phyloP scores from a whole-genome alignment of 2,797 vertebrate genomes.

The Apogon talboti region DNA sequence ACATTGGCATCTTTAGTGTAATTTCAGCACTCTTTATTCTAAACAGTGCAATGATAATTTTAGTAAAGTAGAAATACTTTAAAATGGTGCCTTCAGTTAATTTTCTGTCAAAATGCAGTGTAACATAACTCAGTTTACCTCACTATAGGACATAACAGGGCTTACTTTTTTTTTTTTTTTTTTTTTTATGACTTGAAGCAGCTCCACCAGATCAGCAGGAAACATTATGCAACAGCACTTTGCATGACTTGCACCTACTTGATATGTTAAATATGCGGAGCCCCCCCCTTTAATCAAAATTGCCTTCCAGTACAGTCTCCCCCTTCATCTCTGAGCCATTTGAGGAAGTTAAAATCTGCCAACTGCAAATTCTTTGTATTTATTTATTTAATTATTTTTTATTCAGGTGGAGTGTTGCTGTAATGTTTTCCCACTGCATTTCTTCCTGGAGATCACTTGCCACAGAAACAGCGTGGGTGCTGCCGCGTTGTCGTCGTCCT shows the following conservation, averaged over 20 bases:
- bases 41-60: too few relatives aligned
- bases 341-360: constrained; percentile 36
- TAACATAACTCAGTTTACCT: too few relatives aligned
- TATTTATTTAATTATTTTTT: constrained; percentile 30
- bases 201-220: neutral
- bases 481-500: constrained; percentile 35
- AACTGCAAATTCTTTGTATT: constrained; percentile 12
- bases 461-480: constrained; percentile 50
- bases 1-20: too few relatives aligned
- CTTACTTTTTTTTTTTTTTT: too few relatives aligned
- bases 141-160: too few relatives aligned
- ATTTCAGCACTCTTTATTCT: too few relatives aligned
- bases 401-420: constrained; percentile 27
- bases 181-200: too few relatives aligned
- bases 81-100: too few relatives aligned
- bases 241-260: too few relatives aligned
- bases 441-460: constrained; percentile 45
- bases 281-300: constrained; percentile 23
- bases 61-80: too few relatives aligned
- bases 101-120: too few relatives aligned
- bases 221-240: neutral
- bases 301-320: constrained; percentile 4
- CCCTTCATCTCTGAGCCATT: constrained; percentile 7
- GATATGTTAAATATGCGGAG: constrained; percentile 1
- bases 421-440: constrained; percentile 40